Evolutionary conservation across 2,113 vertebrate genomes (phyloP).

Genomic region (Meriones unguiculatus): DNA sequence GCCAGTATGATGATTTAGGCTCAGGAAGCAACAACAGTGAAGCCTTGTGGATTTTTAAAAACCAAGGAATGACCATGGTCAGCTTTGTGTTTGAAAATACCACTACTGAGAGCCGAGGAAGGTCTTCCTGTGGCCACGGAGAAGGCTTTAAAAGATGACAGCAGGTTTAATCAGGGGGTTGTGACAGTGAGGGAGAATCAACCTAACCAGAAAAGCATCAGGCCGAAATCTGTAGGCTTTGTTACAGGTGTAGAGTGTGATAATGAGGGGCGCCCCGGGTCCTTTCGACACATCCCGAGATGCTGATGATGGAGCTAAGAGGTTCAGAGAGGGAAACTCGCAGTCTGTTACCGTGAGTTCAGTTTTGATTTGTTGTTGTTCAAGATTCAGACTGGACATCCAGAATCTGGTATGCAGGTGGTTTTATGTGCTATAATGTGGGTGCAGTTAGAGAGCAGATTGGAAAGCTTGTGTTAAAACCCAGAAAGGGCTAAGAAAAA

Average conservation of each 20-base stretch:
- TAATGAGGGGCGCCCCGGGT: background rate
- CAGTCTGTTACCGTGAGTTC: background rate
- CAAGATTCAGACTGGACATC: background rate
- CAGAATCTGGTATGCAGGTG: background rate
- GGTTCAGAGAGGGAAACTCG: background rate
- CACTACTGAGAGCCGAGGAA: background rate
- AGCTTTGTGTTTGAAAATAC: background rate
- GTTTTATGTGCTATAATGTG: background rate
- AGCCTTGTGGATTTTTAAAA: constrained; percentile 12
- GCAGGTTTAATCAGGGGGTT: background rate
- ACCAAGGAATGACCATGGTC: background rate
- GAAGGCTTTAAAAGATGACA: background rate
- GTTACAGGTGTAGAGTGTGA: background rate
- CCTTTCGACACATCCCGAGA: background rate
- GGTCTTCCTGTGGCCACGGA: background rate
- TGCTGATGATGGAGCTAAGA: background rate
- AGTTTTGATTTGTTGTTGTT: background rate
- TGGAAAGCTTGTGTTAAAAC: background rate
- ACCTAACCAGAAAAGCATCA: background rate
- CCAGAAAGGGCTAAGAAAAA: background rate
- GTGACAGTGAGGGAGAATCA: background rate
- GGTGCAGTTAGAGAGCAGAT: background rate
- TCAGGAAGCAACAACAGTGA: constrained; percentile 37
- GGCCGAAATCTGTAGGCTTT: background rate
- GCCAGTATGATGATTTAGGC: background rate